Conservation (phyloP, 2,113 vertebrate genomes). For the Engraulis encrasicolus region DNA sequence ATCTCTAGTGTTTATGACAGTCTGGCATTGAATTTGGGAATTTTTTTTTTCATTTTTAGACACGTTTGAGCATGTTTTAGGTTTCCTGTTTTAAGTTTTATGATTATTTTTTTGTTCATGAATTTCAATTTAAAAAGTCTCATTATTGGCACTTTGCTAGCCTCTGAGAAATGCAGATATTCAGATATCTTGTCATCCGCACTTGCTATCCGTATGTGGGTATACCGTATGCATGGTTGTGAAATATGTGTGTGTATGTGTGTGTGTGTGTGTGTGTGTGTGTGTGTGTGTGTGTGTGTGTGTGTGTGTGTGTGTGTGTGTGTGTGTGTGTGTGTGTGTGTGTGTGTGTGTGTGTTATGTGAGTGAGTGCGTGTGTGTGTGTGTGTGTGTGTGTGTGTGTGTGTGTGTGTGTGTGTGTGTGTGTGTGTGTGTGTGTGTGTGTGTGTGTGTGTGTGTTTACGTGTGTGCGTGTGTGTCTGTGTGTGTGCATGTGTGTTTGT, state of each 20-base stretch:
- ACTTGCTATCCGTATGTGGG: neutral
- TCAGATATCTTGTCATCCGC: no score
- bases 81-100: no score
- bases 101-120: no score
- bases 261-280: neutral
- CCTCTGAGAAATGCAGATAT: no score
- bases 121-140: no score
- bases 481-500: no score
- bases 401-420: neutral
- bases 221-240: neutral
- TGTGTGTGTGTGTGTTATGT: neutral
- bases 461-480: no score
- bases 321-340: neutral
- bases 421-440: no score
- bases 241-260: neutral
- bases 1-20: neutral
- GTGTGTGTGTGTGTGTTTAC: no score
- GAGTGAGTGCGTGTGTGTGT: neutral
- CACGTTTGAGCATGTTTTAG: no score
- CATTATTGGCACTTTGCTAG: no score
- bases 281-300: neutral
- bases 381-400: neutral
- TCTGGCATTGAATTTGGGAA: neutral
- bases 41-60: no score
- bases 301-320: neutral